Percentiles rank a stretch among this genome's conserved stretches.
Evolutionary conservation across 2,888 invertebrate species (phyloP).

Genomic region (Tolmerus cingulatus): DNA sequence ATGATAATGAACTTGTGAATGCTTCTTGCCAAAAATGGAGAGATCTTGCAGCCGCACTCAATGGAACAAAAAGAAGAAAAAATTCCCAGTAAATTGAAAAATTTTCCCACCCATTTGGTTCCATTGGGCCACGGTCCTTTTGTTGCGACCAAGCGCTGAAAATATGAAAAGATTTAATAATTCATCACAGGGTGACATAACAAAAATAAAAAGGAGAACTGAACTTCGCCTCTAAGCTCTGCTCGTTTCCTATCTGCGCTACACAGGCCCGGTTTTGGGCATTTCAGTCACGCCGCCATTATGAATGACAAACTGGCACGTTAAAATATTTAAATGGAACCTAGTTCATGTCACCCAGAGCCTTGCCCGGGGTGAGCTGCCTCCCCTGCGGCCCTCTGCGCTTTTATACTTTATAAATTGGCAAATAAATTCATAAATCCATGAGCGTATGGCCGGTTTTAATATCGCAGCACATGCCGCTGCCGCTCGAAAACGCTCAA

Average conservation of each 20-base stretch:
- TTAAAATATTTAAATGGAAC: constrained; percentile 38
- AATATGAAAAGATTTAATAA: constrained; percentile 24
- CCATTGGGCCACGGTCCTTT: neutral
- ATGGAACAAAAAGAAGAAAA: neutral
- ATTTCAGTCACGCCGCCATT: constrained; percentile 39
- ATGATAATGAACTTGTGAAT: constrained; percentile 9
- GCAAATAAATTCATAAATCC: constrained; percentile 37
- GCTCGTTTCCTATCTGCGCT: neutral
- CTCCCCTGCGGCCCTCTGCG: neutral
- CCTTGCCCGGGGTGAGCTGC: neutral
- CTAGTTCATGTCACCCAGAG: neutral
- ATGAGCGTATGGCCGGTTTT: neutral
- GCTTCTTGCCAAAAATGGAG: neutral
- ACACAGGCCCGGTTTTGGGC: constrained; percentile 8
- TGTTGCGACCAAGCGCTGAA: neutral
- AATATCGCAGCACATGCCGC: constrained; percentile 3
- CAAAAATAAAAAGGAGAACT: constrained; percentile 6
- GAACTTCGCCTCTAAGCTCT: constrained; percentile 19
- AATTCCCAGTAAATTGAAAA: constrained; percentile 26
- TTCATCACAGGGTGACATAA: constrained; percentile 33
- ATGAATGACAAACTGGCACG: constrained; percentile 41
- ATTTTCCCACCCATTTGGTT: constrained; percentile 9
- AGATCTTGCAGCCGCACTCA: neutral
- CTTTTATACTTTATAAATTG: constrained; percentile 25
- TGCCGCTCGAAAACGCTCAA: neutral